Conservation (phyloP, 2,113 vertebrate species). For the Cnemophilus loriae region DNA sequence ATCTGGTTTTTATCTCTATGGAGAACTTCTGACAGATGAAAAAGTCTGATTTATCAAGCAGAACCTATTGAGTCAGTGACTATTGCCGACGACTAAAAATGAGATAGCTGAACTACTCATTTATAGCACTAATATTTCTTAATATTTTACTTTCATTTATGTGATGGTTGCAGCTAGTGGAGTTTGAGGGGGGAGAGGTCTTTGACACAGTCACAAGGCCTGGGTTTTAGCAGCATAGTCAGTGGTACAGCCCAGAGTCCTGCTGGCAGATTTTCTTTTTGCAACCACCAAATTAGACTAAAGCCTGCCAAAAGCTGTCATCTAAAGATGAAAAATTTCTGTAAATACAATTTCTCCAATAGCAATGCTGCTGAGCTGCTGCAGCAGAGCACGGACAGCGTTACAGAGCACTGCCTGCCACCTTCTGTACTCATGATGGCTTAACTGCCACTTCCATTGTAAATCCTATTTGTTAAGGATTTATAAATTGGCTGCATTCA, state of each 20-base stretch:
- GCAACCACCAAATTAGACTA: not conserved
- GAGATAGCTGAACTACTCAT: not conserved
- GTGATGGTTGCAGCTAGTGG: not conserved
- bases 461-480: conserved; percentile 28
- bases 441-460: conserved; percentile 14
- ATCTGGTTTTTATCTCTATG: not conserved
- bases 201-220: not conserved
- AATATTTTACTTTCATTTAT: not conserved
- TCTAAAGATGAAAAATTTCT: not conserved
- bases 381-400: not conserved
- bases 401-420: not conserved
- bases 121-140: not conserved
- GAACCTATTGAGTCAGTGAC: not conserved
- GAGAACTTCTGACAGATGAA: not conserved
- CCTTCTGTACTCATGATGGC: not conserved
- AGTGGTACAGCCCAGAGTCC: not conserved
- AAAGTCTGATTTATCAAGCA: not conserved
- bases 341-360: not conserved
- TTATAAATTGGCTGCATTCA: conserved; percentile 34
- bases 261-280: not conserved
- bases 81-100: not conserved
- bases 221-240: not conserved
- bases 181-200: not conserved
- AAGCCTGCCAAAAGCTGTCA: not conserved
- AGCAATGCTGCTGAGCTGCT: not conserved